Conservation (phyloP, 2,113 vertebrate species). For the Python bivittatus region DNA sequence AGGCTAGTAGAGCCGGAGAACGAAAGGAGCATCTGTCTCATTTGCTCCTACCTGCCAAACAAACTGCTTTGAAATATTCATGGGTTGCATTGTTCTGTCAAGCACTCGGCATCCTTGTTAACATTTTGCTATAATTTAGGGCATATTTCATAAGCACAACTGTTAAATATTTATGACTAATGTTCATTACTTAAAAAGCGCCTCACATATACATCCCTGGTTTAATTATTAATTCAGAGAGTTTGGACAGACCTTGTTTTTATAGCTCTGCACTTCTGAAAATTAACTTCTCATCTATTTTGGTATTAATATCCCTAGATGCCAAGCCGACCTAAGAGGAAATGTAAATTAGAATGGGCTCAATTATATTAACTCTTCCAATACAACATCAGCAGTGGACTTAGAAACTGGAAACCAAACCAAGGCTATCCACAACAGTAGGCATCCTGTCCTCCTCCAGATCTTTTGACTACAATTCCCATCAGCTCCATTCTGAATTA, state of each 20-base stretch:
- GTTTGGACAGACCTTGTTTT: constrained; percentile 65
- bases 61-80: constrained; percentile 70
- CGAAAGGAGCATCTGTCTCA: constrained; percentile 39
- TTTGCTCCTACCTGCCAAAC: constrained; percentile 53
- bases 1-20: constrained; percentile 35
- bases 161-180: constrained; percentile 75
- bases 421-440: neutral
- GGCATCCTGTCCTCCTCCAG: neutral
- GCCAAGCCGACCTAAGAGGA: constrained; percentile 38
- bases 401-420: neutral
- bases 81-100: constrained; percentile 65
- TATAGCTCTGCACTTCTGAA: constrained; percentile 62
- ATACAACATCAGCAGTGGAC: neutral
- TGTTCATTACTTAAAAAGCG: constrained; percentile 72
- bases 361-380: constrained; percentile 1
- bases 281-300: constrained; percentile 65
- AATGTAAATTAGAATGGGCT: neutral
- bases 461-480: neutral
- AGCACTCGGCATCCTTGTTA: constrained; percentile 69
- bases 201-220: constrained; percentile 61
- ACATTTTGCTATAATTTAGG: constrained; percentile 72
- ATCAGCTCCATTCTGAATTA: neutral
- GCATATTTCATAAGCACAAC: constrained; percentile 66
- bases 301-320: constrained; percentile 45
- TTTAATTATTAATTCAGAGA: constrained; percentile 72